Base-by-base conservation (phyloP, 2,113 vertebrate species). In the Chamaetylas fuelleborni region DNA sequence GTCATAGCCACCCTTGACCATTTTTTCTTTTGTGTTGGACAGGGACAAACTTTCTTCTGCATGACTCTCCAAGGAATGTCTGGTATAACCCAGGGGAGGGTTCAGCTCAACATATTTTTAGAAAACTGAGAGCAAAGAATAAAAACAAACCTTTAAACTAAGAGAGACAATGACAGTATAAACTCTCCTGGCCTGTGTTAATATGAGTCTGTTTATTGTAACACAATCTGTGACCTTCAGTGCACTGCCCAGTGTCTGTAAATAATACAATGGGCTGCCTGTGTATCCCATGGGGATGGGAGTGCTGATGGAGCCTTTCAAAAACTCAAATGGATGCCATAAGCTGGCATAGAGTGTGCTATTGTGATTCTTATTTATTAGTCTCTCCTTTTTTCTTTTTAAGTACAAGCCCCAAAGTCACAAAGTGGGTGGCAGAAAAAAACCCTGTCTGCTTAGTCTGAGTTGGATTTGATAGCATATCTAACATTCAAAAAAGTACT, bases 221-320 rank as follows among this genome's bases (percentile, higher is more conserved):
- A 91, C 74, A 90, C 69, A 94, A 72, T 85, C 88, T 62, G 67
- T 94, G 95, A 97, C 95, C 95, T 96, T 96, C 93, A 90, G 88
- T 88, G 66, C 73, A 91, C 85, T 92, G 92, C 85, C 50, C 95
- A 94, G 74, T 40, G 60, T 77, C 94, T 91, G 82, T 93, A 92
- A 97, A 92, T 71, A 96, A 96, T 93, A 95, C 88, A 96, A 95
- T 95, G 73, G 88, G 67, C 91, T 92, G 85, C 66, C 61, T 91
- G 91, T 70, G 60, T 85, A 29, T 91, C 92, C 92, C 95, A 33
- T 20, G 88, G 91, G 95, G 90, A 82, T 16, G 48, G 34, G 29
- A 93, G 80, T 74, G 87, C 77, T 95, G 95, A 94, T 93, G 93
- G 90, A 96, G 86, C 85, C 80, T 92, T 94, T 92, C 88, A 92